Percentiles rank a stretch among this genome's conserved stretches.
phyloP scores from a whole-genome alignment of 2,888 invertebrate genomes.

The Smittia aterrima region DNA sequence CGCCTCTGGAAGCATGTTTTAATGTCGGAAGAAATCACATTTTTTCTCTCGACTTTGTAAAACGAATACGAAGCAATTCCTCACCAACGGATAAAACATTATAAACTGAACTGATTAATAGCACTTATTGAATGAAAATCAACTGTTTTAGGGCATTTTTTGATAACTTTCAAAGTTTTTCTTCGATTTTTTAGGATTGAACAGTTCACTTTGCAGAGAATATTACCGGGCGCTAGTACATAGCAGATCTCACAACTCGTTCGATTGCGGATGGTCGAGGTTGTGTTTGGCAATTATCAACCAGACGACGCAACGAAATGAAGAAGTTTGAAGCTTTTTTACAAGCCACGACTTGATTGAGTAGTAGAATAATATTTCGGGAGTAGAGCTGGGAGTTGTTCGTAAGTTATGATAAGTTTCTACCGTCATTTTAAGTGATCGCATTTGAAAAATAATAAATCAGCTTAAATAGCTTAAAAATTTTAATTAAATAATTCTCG shows the following conservation, averaged over 20 bases:
- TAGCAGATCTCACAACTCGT: neutral
- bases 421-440: too few relatives aligned
- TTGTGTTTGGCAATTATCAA: neutral
- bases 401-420: too few relatives aligned
- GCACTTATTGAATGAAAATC: conserved; percentile 39
- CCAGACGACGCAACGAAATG: too few relatives aligned
- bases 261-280: neutral
- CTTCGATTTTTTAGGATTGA: conserved; percentile 20
- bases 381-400: too few relatives aligned
- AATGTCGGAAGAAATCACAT: conserved; percentile 40
- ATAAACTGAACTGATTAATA: conserved; percentile 42
- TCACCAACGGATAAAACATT: conserved; percentile 42
- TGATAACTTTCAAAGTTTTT: conserved; percentile 11
- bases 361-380: too few relatives aligned
- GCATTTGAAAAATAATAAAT: too few relatives aligned
- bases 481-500: too few relatives aligned
- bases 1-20: conserved; percentile 36
- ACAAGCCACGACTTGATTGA: too few relatives aligned
- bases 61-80: neutral
- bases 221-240: conserved; percentile 33
- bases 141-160: conserved; percentile 41
- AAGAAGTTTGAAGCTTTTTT: too few relatives aligned
- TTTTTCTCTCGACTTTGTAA: neutral
- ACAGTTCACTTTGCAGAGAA: neutral
- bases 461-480: too few relatives aligned